phyloP scores from a whole-genome alignment of 1,140 invertebrate genomes.

The Tetramorium parvispinum region DNA sequence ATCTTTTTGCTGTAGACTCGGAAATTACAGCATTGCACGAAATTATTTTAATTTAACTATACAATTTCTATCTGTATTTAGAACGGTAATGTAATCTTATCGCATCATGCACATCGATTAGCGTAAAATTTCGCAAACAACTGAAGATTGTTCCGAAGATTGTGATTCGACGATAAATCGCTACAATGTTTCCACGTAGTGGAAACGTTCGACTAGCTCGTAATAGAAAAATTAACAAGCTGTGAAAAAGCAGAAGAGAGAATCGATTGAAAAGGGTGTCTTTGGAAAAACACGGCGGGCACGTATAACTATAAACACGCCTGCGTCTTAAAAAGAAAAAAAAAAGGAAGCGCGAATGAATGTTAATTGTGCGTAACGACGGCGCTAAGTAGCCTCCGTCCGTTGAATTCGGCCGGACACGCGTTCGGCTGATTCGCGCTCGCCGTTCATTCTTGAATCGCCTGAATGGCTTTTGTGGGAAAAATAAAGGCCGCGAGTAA shows the following conservation, averaged over 20 bases:
- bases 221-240: background rate
- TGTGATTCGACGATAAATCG: background rate
- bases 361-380: slow-evolving; percentile 35
- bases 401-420: slow-evolving; percentile 15
- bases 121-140: background rate
- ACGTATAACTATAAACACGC: too few relatives aligned
- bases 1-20: background rate
- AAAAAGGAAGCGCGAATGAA: slow-evolving; percentile 11
- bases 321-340: slow-evolving; percentile 4
- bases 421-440: background rate
- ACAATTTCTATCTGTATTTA: background rate
- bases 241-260: background rate
- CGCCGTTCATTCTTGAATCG: slow-evolving; percentile 4
- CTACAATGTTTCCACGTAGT: background rate
- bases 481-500: background rate
- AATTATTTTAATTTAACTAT: background rate
- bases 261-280: background rate
- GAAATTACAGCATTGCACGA: background rate
- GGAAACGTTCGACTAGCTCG: background rate
- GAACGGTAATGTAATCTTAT: slow-evolving; percentile 5
- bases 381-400: background rate
- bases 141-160: background rate
- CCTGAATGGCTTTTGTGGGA: background rate
- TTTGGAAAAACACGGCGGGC: background rate
- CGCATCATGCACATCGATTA: background rate